Percentiles rank a stretch among this genome's conserved stretches.
Evolutionary conservation across 2,113 vertebrate species (phyloP).

Genomic region (Oryzias melastigma): DNA sequence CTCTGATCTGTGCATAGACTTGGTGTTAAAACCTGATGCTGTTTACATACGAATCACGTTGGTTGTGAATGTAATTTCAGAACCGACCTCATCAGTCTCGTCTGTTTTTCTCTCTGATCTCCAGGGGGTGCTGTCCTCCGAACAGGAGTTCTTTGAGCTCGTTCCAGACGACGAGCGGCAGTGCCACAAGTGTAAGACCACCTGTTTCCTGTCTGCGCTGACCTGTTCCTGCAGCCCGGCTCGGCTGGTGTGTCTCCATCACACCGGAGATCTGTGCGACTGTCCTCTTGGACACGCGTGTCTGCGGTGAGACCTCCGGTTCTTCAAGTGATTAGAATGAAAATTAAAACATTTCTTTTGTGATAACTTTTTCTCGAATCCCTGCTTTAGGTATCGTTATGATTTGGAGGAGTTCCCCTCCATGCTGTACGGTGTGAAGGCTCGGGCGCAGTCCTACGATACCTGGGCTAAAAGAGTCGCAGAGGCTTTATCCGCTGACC

Average conservation of each 20-base stretch:
- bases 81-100: neutral
- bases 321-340: neutral
- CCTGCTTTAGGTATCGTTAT: constrained; percentile 86
- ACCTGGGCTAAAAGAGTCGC: constrained; percentile 93
- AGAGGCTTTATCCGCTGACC: constrained; percentile 89
- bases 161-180: constrained; percentile 96
- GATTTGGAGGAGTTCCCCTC: constrained; percentile 93
- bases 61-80: too few relatives aligned
- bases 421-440: constrained; percentile 91
- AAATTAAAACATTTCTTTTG: neutral
- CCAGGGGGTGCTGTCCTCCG: constrained; percentile 90
- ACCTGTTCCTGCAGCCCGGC: constrained; percentile 93
- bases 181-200: constrained; percentile 94
- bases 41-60: too few relatives aligned
- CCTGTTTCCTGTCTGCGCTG: constrained; percentile 95
- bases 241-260: constrained; percentile 91
- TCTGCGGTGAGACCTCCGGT: constrained; percentile 80
- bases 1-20: too few relatives aligned
- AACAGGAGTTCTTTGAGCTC: constrained; percentile 97
- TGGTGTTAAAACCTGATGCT: too few relatives aligned
- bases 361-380: neutral
- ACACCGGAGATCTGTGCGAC: constrained; percentile 85
- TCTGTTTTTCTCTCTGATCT: neutral
- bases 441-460: constrained; percentile 94
- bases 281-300: constrained; percentile 91